Conservation (phyloP, 2,888 invertebrate species). For the Lasioglossum vierecki region DNA sequence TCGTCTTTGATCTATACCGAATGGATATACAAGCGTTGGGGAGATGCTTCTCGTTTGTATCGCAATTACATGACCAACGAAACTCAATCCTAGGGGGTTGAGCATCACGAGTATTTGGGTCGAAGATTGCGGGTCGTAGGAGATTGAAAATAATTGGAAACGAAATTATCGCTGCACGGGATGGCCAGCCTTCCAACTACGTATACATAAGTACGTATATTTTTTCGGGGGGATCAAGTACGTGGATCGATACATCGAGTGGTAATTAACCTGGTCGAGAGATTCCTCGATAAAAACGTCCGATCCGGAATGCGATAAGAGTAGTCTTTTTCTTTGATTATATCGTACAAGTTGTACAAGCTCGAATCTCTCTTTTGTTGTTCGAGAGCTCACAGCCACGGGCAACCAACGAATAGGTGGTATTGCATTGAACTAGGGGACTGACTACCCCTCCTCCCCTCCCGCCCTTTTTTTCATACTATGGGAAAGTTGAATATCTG, state of each 20-base stretch:
- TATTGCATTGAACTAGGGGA: not conserved
- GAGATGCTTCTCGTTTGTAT: not conserved
- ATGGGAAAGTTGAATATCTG: not conserved
- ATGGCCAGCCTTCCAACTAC: not conserved
- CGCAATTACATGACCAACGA: not conserved
- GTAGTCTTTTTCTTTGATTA: slow-evolving; percentile 11
- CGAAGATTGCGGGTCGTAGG: slow-evolving; percentile 1
- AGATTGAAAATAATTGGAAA: slow-evolving; percentile 13
- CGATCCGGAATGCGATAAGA: slow-evolving; percentile 25
- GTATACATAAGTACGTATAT: not conserved
- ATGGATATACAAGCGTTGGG: not conserved
- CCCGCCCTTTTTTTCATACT: not conserved
- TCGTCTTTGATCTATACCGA: not conserved
- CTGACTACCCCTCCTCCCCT: not conserved
- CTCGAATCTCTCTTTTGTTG: not conserved
- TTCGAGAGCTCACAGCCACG: not conserved
- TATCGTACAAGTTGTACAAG: not conserved
- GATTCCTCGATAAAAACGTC: slow-evolving; percentile 25
- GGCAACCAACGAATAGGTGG: not conserved
- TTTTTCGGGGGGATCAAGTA: slow-evolving; percentile 12
- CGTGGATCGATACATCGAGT: slow-evolving; percentile 28
- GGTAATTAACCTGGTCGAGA: slow-evolving; percentile 27
- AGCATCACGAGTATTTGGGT: not conserved
- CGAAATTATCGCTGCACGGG: slow-evolving; percentile 4
- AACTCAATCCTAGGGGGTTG: not conserved